Base-by-base conservation (phyloP, 2,888 invertebrate genomes). In the Atethmia centrago region DNA sequence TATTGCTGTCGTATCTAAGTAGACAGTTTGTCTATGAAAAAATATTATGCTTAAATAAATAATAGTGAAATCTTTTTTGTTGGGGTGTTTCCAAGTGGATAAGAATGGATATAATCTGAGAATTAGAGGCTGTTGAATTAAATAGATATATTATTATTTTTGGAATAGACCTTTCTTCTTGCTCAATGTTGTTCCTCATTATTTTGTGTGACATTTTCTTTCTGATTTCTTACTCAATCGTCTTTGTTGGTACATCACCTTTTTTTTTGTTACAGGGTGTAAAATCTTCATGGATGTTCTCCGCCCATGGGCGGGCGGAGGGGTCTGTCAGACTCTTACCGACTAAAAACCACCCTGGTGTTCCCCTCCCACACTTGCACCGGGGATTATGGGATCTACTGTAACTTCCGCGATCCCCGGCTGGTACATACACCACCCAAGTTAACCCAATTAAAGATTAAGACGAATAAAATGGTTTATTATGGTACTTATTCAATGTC, bases 1-100 rank as follows among this genome's bases (percentile, higher is more conserved):
- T 83, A 80, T 85, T 65, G 73, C 61, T 75, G 71, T 83, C 78
- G 42, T 47, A 56, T 47, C 42, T 74, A 63, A 71, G 71, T 63
- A 76, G 62, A 63, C 58, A 72, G 59, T 68, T 62, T 58, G 71
- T 58, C 25, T 72, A 51, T 28, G 45, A 58, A 53, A 76, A 83
- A 58, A 59, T 62, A 66, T 64, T 45, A 53, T 21, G 19, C 10
- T 58, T 47, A 67, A 47, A 28, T 51, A 56, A n/a, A 62, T 61
- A 45, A 49, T 21, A 84, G 49, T 40, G 56, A 58, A 59, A 77
- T 65, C 40, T 61, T 63, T 62, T 72, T 65, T 65, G 28, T 49
- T 69, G 21, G 73, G 59, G 49, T 58, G 40, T 68, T 72, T 72
- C 56, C 49, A 66, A 84, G 36, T 42, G 14, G 21, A 51, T 71